Percentiles rank a stretch among this genome's conserved stretches.
These are phyloP conservation scores for Dasypogon diadema DNA, from an alignment of 2,888 invertebrate species.

Conservation along the genomic window DNA sequence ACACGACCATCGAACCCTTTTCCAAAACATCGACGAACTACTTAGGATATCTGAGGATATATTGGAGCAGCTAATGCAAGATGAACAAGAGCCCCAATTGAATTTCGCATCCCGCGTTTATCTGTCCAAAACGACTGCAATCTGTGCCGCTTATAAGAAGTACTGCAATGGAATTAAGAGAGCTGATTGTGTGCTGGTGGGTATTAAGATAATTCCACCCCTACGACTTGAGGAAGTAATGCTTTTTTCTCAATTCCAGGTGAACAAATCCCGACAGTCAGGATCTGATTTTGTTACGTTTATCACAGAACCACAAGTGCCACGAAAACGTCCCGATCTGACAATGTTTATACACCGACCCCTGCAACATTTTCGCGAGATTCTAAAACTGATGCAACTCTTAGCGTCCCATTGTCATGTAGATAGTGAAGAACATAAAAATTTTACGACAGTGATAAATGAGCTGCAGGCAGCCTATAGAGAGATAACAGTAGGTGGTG, in stretches of 20 bases:
- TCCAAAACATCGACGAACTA: constrained; percentile 89
- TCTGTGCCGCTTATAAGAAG: constrained; percentile 82
- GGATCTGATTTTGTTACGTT: constrained; percentile 85
- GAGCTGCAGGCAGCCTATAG: constrained; percentile 76
- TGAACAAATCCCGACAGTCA: constrained; percentile 78
- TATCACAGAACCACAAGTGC: constrained; percentile 84
- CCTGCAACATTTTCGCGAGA: constrained; percentile 81
- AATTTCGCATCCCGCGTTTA: constrained; percentile 79
- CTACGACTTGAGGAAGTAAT: too few relatives aligned
- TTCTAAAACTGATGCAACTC: constrained; percentile 73
- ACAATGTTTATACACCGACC: constrained; percentile 88
- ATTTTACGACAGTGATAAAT: constrained; percentile 67
- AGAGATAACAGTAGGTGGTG: constrained; percentile 86
- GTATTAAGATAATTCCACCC: constrained; percentile 19
- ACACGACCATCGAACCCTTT: constrained; percentile 82
- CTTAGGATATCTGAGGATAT: constrained; percentile 82
- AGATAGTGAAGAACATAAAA: constrained; percentile 68
- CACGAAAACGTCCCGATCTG: constrained; percentile 84
- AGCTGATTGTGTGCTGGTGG: constrained; percentile 85
- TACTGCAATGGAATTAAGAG: constrained; percentile 87
- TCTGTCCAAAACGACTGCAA: constrained; percentile 78
- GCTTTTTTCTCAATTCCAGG: constrained; percentile 64
- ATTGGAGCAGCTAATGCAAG: constrained; percentile 78
- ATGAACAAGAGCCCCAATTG: constrained; percentile 79
- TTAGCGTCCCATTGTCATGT: constrained; percentile 69